These are phyloP conservation scores for Machimus rusticus DNA, from an alignment of 2,888 invertebrate genomes.

Conservation along the genomic window DNA sequence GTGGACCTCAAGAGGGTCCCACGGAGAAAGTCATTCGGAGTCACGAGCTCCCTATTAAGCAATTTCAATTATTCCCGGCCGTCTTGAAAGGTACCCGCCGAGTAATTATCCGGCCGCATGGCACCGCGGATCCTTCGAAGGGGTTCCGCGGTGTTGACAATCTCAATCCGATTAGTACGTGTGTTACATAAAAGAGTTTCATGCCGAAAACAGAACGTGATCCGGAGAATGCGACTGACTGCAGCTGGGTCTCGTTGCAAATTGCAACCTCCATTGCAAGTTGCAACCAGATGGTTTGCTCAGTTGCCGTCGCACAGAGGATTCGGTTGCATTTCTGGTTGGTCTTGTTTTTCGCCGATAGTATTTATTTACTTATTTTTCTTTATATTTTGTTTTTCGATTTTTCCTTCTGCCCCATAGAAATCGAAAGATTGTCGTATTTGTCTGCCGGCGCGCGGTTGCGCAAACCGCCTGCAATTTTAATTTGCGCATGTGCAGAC, in stretches of 20 bases:
- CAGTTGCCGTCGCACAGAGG: background rate
- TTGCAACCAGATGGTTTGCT: background rate
- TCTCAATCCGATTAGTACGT: conserved; percentile 26
- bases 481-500: conserved; percentile 26
- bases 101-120: conserved; percentile 8
- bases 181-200: conserved; percentile 27
- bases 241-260: background rate
- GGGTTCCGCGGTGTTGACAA: conserved; percentile 2
- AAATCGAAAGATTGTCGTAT: conserved; percentile 15
- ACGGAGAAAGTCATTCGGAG: conserved; percentile 31
- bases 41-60: conserved; percentile 38
- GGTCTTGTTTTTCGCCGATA: background rate
- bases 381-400: too few species aligned
- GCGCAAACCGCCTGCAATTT: conserved; percentile 24
- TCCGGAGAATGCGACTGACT: background rate
- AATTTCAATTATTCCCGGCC: conserved; percentile 33
- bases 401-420: background rate
- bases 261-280: background rate
- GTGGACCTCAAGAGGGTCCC: background rate
- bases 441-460: background rate
- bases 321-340: background rate
- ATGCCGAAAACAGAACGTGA: conserved; percentile 28
- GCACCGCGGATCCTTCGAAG: background rate
- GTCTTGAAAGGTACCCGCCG: background rate
- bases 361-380: too few species aligned